Percentiles rank a stretch among this genome's conserved stretches.
These are phyloP conservation scores for Ditula angustiorana DNA, from an alignment of 2,888 invertebrate genomes.

Conservation along the genomic window DNA sequence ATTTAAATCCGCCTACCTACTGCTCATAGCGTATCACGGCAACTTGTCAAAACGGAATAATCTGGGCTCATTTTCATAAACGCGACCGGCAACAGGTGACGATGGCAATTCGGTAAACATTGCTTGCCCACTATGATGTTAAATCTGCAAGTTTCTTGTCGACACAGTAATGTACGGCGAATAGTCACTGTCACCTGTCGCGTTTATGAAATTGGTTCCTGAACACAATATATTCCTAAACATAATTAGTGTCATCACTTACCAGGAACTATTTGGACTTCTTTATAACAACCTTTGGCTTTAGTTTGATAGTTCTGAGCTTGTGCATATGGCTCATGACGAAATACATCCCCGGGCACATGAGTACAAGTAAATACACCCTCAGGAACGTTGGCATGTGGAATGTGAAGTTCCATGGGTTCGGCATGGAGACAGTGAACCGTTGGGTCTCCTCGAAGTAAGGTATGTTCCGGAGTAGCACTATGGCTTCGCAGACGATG, in stretches of 20 bases:
- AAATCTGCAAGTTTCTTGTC: neutral
- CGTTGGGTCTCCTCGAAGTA: slow-evolving; percentile 94
- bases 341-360: slow-evolving; percentile 91
- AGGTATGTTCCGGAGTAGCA: slow-evolving; percentile 93
- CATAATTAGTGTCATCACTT: neutral
- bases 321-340: slow-evolving; percentile 95
- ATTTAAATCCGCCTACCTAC: too few relatives aligned
- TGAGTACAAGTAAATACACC: slow-evolving; percentile 90
- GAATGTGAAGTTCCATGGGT: slow-evolving; percentile 94
- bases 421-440: slow-evolving; percentile 92
- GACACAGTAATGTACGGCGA: too few relatives aligned
- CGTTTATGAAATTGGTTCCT: too few relatives aligned
- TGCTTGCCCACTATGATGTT: too few relatives aligned
- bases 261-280: slow-evolving; percentile 65
- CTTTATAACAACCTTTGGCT: slow-evolving; percentile 74
- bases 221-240: neutral
- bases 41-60: too few relatives aligned
- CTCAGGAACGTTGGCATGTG: slow-evolving; percentile 93
- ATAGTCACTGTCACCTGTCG: too few relatives aligned
- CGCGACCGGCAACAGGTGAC: too few relatives aligned
- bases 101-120: too few relatives aligned
- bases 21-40: too few relatives aligned
- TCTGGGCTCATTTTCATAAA: too few relatives aligned
- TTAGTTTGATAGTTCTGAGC: slow-evolving; percentile 89
- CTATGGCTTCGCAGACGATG: slow-evolving; percentile 93